These are phyloP conservation scores for Dasysyrphus tricinctus DNA, from an alignment of 2,888 invertebrate genomes.

Conservation along the genomic window DNA sequence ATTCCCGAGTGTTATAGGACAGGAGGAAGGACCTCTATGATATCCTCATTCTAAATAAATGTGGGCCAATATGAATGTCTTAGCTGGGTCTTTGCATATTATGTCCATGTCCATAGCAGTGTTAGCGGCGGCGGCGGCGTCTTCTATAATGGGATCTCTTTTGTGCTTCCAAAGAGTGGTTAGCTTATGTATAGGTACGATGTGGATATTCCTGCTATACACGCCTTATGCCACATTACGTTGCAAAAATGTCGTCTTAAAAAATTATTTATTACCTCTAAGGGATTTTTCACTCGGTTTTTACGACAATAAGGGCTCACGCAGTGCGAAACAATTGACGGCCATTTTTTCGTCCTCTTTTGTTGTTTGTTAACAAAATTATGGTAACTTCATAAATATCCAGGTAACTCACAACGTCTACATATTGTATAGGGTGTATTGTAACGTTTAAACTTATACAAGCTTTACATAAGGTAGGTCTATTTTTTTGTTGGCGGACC, in stretches of 20 bases:
- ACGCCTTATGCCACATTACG: conserved; percentile 57
- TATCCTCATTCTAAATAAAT: conserved; percentile 21
- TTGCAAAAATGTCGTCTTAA: conserved; percentile 73
- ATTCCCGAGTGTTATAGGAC: conserved; percentile 53
- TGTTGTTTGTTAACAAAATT: conserved; percentile 43
- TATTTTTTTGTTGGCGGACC: neutral
- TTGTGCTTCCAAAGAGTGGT: conserved; percentile 42
- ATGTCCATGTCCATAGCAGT: conserved; percentile 1
- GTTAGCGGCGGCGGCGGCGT: conserved; percentile 7
- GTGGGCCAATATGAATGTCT: conserved; percentile 48
- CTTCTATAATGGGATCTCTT: conserved; percentile 47
- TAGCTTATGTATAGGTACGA: neutral
- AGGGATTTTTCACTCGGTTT: conserved; percentile 64
- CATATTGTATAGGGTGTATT: conserved; percentile 26
- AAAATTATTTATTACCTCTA: conserved; percentile 70
- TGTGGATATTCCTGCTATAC: neutral
- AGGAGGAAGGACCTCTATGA: conserved; percentile 42
- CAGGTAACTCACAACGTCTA: conserved; percentile 12
- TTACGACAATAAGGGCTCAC: conserved; percentile 60
- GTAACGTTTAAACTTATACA: conserved; percentile 23
- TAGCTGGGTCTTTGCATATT: conserved; percentile 56
- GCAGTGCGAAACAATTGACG: conserved; percentile 73
- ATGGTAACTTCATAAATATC: conserved; percentile 47
- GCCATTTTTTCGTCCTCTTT: conserved; percentile 52
- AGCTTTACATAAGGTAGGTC: neutral